Evolutionary conservation across 2,888 invertebrate species (phyloP).

Genomic region (Drosophila paucipuncta): DNA sequence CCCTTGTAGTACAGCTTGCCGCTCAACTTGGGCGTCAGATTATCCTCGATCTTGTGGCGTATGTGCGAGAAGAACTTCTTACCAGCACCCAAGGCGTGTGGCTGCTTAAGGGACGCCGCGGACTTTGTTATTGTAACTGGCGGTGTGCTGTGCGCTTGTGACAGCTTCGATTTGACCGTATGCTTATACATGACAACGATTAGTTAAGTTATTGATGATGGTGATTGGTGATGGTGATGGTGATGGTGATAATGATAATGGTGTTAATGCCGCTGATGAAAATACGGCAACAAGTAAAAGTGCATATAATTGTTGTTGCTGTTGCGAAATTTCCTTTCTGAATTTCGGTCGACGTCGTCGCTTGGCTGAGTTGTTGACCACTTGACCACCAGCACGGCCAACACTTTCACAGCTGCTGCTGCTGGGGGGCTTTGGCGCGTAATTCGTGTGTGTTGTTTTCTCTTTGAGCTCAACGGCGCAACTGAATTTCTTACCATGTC

Average conservation of each 20-base stretch:
- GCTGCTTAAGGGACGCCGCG: constrained; percentile 43
- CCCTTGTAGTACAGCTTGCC: constrained; percentile 82
- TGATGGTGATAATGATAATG: constrained; percentile 16
- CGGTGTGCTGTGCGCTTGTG: constrained; percentile 62
- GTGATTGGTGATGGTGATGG: constrained; percentile 8
- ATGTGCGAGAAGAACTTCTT: constrained; percentile 83
- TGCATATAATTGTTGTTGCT: constrained; percentile 62
- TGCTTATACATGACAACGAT: constrained; percentile 66
- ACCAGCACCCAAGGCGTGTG: constrained; percentile 59
- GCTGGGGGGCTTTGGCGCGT: constrained; percentile 57
- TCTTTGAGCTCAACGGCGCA: constrained; percentile 77
- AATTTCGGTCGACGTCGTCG: constrained; percentile 22
- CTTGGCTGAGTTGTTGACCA: constrained; percentile 33
- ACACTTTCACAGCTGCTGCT: constrained; percentile 62
- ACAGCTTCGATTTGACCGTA: constrained; percentile 69
- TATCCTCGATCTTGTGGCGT: constrained; percentile 85
- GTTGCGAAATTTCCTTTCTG: constrained; percentile 67
- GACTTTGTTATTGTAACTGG: constrained; percentile 13
- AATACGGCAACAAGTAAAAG: constrained; percentile 68
- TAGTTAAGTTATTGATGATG: constrained; percentile 16
- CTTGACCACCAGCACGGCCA: constrained; percentile 53
- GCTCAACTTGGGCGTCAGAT: constrained; percentile 82
- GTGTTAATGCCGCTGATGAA: constrained; percentile 52
- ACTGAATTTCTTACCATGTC: constrained; percentile 68
- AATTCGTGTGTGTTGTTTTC: constrained; percentile 68